A percentile compares a stretch with the other conserved stretches of the same genome.
Evolutionary conservation across 2,113 vertebrate species (phyloP).

Genomic region (Hippocampus guttulatus): DNA sequence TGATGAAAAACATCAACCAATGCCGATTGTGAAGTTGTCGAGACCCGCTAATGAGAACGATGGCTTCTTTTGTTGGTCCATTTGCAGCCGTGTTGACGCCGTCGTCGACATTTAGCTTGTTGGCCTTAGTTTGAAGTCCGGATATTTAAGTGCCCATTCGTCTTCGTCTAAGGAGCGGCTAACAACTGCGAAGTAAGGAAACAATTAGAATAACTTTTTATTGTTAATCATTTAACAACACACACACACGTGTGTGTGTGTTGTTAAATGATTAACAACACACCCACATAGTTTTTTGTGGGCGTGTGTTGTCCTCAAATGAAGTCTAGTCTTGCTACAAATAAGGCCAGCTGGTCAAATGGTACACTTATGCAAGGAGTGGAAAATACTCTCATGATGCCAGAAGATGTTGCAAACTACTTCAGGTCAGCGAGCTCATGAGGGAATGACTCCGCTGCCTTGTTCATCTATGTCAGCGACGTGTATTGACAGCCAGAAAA

Average conservation of each 20-base stretch:
- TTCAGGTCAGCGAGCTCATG: no score
- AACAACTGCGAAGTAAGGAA: constrained; percentile 33
- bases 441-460: background rate
- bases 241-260: no score
- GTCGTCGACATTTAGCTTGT: constrained; percentile 17
- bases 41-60: constrained; percentile 6
- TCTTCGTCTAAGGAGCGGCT: constrained; percentile 12
- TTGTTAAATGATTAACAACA: background rate
- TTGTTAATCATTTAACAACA: background rate
- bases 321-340: background rate
- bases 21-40: background rate
- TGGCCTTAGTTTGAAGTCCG: constrained; percentile 44
- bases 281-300: background rate
- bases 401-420: no score
- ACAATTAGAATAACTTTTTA: background rate
- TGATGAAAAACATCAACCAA: rapidly evolving
- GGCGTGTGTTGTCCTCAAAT: background rate
- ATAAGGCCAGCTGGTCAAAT: background rate
- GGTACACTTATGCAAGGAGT: background rate
- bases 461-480: no score
- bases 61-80: background rate
- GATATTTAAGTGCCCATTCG: background rate
- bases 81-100: constrained; percentile 22
- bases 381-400: no score
- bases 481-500: no score